phyloP scores from a whole-genome alignment of 2,888 invertebrate genomes.

The Minunthozetes semirufus region DNA sequence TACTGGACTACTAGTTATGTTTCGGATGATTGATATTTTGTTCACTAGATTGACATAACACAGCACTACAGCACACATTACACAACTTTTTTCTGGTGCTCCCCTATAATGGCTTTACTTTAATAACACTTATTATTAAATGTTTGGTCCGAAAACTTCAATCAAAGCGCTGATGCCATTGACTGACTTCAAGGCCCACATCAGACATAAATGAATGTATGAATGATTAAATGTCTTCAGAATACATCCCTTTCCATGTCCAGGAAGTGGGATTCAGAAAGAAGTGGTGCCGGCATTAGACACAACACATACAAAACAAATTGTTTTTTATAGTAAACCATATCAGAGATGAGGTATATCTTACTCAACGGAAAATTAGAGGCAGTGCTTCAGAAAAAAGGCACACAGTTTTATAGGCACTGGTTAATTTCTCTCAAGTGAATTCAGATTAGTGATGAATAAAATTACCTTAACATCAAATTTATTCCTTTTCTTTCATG shows the following conservation, averaged over 20 bases:
- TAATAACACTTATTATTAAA: neutral
- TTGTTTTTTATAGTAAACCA: no score
- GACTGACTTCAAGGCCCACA: neutral
- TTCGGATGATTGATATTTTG: conserved; percentile 13
- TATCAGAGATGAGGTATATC: no score
- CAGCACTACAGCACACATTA: neutral
- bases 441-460: no score
- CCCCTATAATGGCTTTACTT: neutral
- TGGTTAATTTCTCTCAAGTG: no score
- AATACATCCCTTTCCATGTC: neutral
- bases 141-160: neutral
- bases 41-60: neutral
- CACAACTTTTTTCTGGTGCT: neutral
- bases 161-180: neutral
- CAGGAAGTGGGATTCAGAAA: no score
- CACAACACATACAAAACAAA: no score
- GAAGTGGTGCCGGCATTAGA: no score
- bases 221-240: neutral
- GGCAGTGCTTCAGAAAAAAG: no score
- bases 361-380: no score
- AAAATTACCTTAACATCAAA: neutral
- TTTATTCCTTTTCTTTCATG: neutral
- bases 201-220: neutral
- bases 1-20: conserved; percentile 3
- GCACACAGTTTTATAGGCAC: no score